Percentiles rank a stretch among this genome's conserved stretches.
phyloP scores from a whole-genome alignment of 2,888 invertebrate genomes.

The Leucania comma region DNA sequence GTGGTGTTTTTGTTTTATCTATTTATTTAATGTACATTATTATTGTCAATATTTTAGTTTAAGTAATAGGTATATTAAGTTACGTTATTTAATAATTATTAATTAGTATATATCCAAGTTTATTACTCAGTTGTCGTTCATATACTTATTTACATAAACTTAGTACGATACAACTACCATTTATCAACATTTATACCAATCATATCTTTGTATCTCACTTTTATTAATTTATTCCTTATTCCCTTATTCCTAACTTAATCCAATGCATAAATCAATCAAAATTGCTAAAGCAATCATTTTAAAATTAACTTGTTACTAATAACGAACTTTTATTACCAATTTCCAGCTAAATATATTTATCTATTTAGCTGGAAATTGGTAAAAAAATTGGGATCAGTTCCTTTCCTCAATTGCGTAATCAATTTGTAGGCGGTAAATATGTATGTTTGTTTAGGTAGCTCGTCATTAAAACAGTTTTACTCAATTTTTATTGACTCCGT shows the following conservation, averaged over 20 bases:
- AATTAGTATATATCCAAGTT: background rate
- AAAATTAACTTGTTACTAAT: background rate
- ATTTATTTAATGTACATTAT: no score
- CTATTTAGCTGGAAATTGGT: no score
- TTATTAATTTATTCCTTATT: background rate
- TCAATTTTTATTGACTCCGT: no score
- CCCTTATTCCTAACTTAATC: no score
- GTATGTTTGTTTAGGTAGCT: background rate
- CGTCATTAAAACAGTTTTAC: background rate
- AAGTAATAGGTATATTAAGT: no score
- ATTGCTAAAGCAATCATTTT: background rate
- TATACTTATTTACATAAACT: slow-evolving; percentile 8
- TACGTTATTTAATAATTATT: no score
- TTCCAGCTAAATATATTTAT: background rate
- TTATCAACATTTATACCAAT: background rate
- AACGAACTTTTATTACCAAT: background rate
- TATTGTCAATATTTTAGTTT: no score
- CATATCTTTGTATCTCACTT: background rate
- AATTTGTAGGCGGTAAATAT: background rate
- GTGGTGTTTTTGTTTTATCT: no score
- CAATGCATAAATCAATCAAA: background rate
- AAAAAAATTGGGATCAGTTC: slow-evolving; percentile 11
- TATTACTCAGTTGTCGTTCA: background rate
- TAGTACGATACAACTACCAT: background rate
- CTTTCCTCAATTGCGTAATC: background rate